Evolutionary conservation across 2,888 invertebrate species (phyloP).

Genomic region (Agelastica alni): DNA sequence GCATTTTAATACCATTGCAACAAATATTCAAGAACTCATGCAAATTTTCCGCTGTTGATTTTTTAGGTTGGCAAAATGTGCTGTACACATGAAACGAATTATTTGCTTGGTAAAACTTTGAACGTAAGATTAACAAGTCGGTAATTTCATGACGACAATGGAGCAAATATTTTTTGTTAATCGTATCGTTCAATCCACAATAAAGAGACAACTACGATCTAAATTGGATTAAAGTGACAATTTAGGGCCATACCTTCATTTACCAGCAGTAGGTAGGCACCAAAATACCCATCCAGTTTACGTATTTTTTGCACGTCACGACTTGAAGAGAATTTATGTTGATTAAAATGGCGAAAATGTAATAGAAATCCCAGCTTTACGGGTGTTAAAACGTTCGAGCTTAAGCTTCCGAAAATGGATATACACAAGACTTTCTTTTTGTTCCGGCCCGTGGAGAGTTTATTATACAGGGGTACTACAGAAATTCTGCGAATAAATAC

Average conservation of each 20-base stretch:
- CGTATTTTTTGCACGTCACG: constrained; percentile 43
- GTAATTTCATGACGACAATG: no score
- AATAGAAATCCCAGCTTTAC: constrained; percentile 47
- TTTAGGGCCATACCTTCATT: constrained; percentile 17
- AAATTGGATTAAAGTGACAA: constrained; percentile 17
- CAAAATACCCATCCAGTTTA: constrained; percentile 29
- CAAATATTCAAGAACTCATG: no score
- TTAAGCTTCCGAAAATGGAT: constrained; percentile 37
- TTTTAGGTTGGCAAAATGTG: no score
- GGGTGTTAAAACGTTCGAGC: constrained; percentile 40
- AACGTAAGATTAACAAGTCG: no score
- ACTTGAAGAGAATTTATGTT: constrained; percentile 49
- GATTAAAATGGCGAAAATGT: constrained; percentile 50
- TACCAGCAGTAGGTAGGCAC: constrained; percentile 12
- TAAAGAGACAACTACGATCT: constrained; percentile 9
- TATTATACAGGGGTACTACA: no score
- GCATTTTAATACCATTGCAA: no score
- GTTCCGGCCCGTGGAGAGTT: background rate
- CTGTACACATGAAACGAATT: no score
- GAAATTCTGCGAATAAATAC: no score
- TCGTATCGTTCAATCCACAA: background rate
- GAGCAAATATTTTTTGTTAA: background rate
- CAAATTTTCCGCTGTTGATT: no score
- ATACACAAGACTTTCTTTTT: constrained; percentile 31
- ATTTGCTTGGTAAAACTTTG: no score